Conservation (phyloP, 2,888 invertebrate species). For the Callyntrura sp. region DNA sequence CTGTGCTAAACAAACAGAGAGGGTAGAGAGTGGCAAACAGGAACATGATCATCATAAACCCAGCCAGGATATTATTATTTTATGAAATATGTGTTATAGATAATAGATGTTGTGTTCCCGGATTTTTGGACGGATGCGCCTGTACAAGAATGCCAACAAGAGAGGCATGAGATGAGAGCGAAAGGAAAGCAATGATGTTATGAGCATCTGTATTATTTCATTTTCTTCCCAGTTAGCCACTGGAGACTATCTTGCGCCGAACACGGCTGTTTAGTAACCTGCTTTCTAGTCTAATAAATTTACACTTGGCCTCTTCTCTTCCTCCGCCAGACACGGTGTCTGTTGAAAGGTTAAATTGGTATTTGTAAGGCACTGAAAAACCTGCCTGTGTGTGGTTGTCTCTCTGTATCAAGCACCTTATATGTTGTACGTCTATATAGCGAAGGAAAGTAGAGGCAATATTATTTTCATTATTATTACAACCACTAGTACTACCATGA, state of each 20-base stretch:
- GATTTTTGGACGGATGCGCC: slow-evolving; percentile 1
- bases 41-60: slow-evolving; percentile 36
- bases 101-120: slow-evolving; percentile 3
- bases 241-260: slow-evolving; percentile 68
- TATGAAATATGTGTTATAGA: slow-evolving; percentile 30
- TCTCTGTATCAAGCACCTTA: not conserved
- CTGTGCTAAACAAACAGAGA: not conserved
- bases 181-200: slow-evolving; percentile 71
- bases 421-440: not conserved
- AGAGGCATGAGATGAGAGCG: slow-evolving; percentile 6
- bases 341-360: slow-evolving; percentile 78
- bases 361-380: slow-evolving; percentile 58
- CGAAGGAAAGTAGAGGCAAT: not conserved
- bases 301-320: slow-evolving; percentile 67
- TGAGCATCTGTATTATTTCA: slow-evolving; percentile 78
- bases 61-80: slow-evolving; percentile 22
- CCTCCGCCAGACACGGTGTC: slow-evolving; percentile 24
- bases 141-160: slow-evolving; percentile 57
- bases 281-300: slow-evolving; percentile 70
- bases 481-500: slow-evolving; percentile 11
- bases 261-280: slow-evolving; percentile 1
- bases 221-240: slow-evolving; percentile 75
- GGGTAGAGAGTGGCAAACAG: slow-evolving; percentile 23
- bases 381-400: slow-evolving; percentile 6
- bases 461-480: slow-evolving; percentile 44